phyloP scores from a whole-genome alignment of 2,888 invertebrate species.

The Idaea aversata region DNA sequence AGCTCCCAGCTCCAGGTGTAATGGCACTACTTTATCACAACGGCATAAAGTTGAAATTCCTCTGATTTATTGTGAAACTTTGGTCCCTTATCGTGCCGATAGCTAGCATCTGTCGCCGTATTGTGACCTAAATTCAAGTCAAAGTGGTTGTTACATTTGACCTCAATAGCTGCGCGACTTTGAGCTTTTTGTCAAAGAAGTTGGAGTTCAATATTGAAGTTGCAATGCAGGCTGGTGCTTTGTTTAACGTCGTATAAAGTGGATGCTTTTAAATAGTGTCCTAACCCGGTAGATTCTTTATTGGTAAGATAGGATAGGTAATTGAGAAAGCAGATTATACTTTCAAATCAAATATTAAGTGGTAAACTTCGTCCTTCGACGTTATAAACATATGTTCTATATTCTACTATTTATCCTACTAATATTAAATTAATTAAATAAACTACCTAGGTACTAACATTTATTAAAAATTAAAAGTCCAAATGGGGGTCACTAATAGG shows the following conservation, averaged over 20 bases:
- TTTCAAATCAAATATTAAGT: slow-evolving; percentile 6
- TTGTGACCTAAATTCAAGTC: slow-evolving; percentile 40
- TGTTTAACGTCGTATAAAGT: slow-evolving; percentile 26
- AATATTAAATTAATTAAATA: too few relatives aligned
- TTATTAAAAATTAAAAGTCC: too few relatives aligned
- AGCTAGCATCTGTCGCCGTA: slow-evolving; percentile 35
- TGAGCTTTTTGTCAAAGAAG: slow-evolving; percentile 18
- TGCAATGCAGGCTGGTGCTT: slow-evolving; percentile 10
- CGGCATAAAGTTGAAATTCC: slow-evolving; percentile 19
- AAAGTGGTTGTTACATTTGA: slow-evolving; percentile 35
- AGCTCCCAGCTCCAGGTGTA: slow-evolving; percentile 13
- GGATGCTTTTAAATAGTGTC: slow-evolving; percentile 19
- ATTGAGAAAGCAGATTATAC: slow-evolving; percentile 9
- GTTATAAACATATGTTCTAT: too few relatives aligned
- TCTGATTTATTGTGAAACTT: slow-evolving; percentile 17
- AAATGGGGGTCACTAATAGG: too few relatives aligned
- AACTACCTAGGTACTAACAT: too few relatives aligned
- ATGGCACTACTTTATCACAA: slow-evolving; percentile 14
- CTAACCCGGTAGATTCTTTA: slow-evolving; percentile 4
- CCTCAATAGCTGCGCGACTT: slow-evolving; percentile 16
- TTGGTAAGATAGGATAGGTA: background rate
- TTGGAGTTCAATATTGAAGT: slow-evolving; percentile 25
- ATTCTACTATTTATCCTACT: too few relatives aligned
- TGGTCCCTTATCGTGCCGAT: slow-evolving; percentile 27
- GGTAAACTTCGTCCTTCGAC: too few relatives aligned